phyloP scores from a whole-genome alignment of 2,113 vertebrate species.

The Gymnogyps californianus region DNA sequence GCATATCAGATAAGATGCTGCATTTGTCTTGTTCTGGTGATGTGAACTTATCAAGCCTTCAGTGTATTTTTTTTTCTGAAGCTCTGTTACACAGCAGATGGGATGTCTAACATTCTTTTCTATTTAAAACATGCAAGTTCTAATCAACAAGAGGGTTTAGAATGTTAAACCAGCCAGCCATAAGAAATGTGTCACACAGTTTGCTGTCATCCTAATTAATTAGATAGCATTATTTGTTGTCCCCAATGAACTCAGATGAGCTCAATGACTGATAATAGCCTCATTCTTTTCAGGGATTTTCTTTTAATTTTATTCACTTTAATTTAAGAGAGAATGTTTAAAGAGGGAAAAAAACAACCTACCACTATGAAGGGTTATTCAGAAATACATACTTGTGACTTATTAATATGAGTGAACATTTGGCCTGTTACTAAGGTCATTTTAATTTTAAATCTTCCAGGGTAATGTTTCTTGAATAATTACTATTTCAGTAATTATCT shows the following conservation, averaged over 20 bases:
- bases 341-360: neutral
- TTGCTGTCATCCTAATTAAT: slow-evolving; percentile 83
- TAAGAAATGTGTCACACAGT: slow-evolving; percentile 77
- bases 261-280: slow-evolving; percentile 69
- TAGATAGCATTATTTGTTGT: slow-evolving; percentile 80
- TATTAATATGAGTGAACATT: neutral
- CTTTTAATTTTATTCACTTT: slow-evolving; percentile 48
- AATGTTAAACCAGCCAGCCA: slow-evolving; percentile 78
- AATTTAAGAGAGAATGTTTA: slow-evolving; percentile 6
- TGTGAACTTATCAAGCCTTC: slow-evolving; percentile 66
- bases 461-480: slow-evolving; percentile 7
- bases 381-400: neutral
- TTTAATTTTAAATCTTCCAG: slow-evolving; percentile 48
- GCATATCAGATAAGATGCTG: slow-evolving; percentile 35
- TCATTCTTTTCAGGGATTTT: slow-evolving; percentile 59
- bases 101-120: slow-evolving; percentile 76
- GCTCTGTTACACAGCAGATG: slow-evolving; percentile 73
- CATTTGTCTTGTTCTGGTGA: slow-evolving; percentile 56
- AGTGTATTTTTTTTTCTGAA: slow-evolving; percentile 25
- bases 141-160: slow-evolving; percentile 78
- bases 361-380: neutral
- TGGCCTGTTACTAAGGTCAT: slow-evolving; percentile 3
- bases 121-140: slow-evolving; percentile 75
- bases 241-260: slow-evolving; percentile 73
- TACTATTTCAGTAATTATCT: slow-evolving; percentile 36